Conservation (phyloP, 2,888 invertebrate species). For the Kuschelorhynchus macadamiae region DNA sequence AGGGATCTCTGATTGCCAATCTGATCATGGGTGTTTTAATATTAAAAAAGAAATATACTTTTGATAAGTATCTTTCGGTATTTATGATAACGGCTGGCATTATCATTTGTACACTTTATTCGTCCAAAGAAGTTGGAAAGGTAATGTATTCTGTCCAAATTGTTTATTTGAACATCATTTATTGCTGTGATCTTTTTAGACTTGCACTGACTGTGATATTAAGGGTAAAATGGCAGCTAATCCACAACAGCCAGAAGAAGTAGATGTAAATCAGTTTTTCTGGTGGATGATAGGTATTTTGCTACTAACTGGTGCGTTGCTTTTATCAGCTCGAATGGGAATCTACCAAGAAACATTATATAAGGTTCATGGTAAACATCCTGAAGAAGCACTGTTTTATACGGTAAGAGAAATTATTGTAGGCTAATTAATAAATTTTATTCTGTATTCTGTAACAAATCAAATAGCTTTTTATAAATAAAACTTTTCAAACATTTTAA, state of each 20-base stretch:
- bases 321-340: constrained; percentile 96
- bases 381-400: constrained; percentile 89
- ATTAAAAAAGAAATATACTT: constrained; percentile 84
- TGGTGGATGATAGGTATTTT: constrained; percentile 82
- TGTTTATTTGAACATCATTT: neutral
- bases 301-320: constrained; percentile 88
- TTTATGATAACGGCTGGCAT: constrained; percentile 95
- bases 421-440: neutral
- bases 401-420: constrained; percentile 71
- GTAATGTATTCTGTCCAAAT: constrained; percentile 51
- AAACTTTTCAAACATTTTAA: no score
- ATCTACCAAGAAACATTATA: constrained; percentile 91
- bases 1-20: constrained; percentile 97
- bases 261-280: constrained; percentile 73
- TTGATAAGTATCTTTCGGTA: constrained; percentile 91
- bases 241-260: constrained; percentile 57
- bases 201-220: constrained; percentile 65
- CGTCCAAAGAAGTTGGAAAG: constrained; percentile 71
- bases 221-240: constrained; percentile 61
- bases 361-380: constrained; percentile 89
- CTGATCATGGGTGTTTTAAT: constrained; percentile 95
- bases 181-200: constrained; percentile 43
- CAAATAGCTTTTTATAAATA: no score
- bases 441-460: neutral
- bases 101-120: constrained; percentile 89